Percentiles rank a stretch among this genome's conserved stretches.
Evolutionary conservation across 2,888 invertebrate genomes (phyloP).

Genomic region (Eupithecia inturbata): DNA sequence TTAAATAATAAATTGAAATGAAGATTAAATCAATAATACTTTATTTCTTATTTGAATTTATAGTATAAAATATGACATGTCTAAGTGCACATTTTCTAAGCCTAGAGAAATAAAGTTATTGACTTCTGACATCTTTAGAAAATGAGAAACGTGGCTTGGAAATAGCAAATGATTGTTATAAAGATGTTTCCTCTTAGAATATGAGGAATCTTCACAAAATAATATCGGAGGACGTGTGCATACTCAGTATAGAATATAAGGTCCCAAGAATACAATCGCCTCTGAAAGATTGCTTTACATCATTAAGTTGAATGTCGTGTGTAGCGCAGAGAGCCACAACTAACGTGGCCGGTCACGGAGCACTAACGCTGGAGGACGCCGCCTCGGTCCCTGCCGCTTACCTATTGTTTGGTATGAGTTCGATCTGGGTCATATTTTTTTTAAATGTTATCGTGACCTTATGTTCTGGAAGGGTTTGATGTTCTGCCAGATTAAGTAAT

Average conservation of each 20-base stretch:
- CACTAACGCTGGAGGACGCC: conserved; percentile 88
- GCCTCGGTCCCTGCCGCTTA: conserved; percentile 89
- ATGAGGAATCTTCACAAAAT: conserved; percentile 14
- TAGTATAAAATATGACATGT: too few relatives aligned
- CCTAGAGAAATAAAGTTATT: too few relatives aligned
- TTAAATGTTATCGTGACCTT: neutral
- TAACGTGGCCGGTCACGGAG: conserved; percentile 87
- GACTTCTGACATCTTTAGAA: too few relatives aligned
- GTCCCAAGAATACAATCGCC: conserved; percentile 45
- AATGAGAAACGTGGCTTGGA: neutral
- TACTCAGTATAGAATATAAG: conserved; percentile 53
- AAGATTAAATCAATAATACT: neutral
- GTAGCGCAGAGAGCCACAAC: conserved; percentile 73
- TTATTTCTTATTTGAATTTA: too few relatives aligned
- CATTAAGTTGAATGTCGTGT: conserved; percentile 35
- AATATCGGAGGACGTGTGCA: conserved; percentile 49
- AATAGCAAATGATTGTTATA: neutral
- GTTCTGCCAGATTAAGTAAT: neutral
- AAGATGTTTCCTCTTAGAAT: conserved; percentile 9
- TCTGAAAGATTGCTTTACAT: conserved; percentile 34
- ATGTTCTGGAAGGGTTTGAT: neutral
- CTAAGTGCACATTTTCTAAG: too few relatives aligned
- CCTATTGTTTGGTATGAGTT: conserved; percentile 58
- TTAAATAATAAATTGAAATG: neutral
- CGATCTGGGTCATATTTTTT: neutral